Conservation (phyloP, 2,113 vertebrate species). For the Ciconia stormi region DNA sequence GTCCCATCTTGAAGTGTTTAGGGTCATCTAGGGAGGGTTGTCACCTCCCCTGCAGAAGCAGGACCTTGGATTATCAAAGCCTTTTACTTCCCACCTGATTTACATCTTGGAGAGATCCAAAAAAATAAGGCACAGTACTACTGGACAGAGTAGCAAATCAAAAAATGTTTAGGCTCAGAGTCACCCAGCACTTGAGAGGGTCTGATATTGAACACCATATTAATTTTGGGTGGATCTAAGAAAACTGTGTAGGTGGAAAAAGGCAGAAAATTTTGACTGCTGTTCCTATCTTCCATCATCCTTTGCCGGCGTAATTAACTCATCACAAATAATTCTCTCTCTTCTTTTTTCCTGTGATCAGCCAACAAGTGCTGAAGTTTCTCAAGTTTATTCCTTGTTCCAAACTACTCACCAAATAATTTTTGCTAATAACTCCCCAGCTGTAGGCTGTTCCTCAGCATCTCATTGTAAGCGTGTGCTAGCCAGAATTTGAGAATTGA, state of each 20-base stretch:
- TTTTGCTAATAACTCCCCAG: not conserved
- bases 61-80: not conserved
- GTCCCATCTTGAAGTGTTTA: not conserved
- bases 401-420: not conserved
- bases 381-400: not conserved
- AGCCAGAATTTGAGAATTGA: not conserved
- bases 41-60: not conserved
- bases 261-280: conserved; percentile 32
- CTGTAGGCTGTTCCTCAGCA: not conserved
- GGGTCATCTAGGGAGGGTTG: not conserved
- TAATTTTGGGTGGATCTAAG: conserved; percentile 26
- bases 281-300: conserved; percentile 5
- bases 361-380: conserved; percentile 4
- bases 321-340: conserved; percentile 26
- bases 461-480: not conserved
- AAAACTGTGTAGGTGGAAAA: not conserved
- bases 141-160: not conserved
- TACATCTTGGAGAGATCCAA: not conserved
- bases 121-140: not conserved
- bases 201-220: conserved; percentile 6
- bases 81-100: not conserved
- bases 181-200: not conserved
- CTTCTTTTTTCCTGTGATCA: not conserved
- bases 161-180: not conserved
- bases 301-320: not conserved